Evolutionary conservation across 2,113 vertebrate genomes (phyloP), one percentile per base, ranked within the genome.

Genomic region (Narcine bancroftii): DNA sequence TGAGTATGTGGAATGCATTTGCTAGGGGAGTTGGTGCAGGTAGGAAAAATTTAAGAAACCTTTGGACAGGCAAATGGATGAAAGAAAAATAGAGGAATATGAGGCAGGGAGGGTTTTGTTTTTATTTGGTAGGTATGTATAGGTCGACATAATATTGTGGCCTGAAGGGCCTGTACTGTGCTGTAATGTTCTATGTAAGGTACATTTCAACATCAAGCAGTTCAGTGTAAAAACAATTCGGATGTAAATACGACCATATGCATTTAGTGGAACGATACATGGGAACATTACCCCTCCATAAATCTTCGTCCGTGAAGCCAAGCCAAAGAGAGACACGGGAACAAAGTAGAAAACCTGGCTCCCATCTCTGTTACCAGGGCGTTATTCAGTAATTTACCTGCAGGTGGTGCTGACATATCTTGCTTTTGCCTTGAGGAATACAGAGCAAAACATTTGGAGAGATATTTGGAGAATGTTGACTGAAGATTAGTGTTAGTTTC

Each of bases 341-440:
- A n/a, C n/a, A n/a, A n/a, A n/a, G n/a, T n/a, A 53, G 50, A 24
- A 21, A 45, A 79, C 21, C 15, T 60, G 19, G 24, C 17, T 91
- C 10, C 63, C 45, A 2, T 0, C 24, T 19, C 17, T 91, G 42
- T 91, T 24, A 29, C 87, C 13, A 69, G 42, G 9, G 10, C 71
- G 89, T 47, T 69, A 91, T 91, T 91, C 15, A 7, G 36, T 47
- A 13, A 39, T 71, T 87, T 91, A 91, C 65, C 89, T 91, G 36
- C 71, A 91, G 89, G 89, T 91, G 89, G 89, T 47, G 89, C 89
- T 91, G 65, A 39, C 15, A 26, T 69, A 63, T 45, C 89, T 91
- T 3, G 24, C 65, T 65, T 69, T 24, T 69, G 42, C 21, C 66
- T 71, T 71, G 24, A 29, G 36, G 36, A 15, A 42, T 21, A 36